phyloP scores from a whole-genome alignment of 1,140 invertebrate species.

The Nymphalis io region DNA sequence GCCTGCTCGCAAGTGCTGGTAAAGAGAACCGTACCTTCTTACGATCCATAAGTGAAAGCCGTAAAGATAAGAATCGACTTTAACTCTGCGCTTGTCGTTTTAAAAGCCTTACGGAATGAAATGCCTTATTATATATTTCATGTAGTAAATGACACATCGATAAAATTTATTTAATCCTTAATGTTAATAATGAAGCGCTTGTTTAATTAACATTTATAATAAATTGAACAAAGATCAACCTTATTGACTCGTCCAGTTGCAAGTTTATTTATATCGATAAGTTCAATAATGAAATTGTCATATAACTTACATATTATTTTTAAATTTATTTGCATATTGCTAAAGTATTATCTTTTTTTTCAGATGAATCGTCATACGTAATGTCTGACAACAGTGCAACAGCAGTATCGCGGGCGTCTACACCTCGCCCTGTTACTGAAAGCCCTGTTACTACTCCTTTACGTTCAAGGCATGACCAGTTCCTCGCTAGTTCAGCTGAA shows the following conservation, averaged over 20 bases:
- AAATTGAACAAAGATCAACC: background rate
- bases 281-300: background rate
- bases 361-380: conserved; percentile 61
- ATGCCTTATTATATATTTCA: conserved; percentile 19
- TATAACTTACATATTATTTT: background rate
- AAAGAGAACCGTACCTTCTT: conserved; percentile 43
- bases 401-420: conserved; percentile 69
- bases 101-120: conserved; percentile 29
- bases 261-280: background rate
- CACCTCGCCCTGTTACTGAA: conserved; percentile 65
- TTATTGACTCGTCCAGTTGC: background rate
- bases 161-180: conserved; percentile 26
- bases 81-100: conserved; percentile 33
- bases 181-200: conserved; percentile 16
- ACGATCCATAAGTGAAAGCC: conserved; percentile 51
- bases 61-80: conserved; percentile 53
- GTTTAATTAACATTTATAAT: conserved; percentile 15
- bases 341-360: conserved; percentile 44
- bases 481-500: conserved; percentile 78
- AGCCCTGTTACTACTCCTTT: conserved; percentile 62
- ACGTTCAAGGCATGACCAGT: conserved; percentile 82
- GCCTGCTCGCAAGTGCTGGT: conserved; percentile 39
- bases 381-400: conserved; percentile 74
- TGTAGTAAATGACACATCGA: conserved; percentile 25
- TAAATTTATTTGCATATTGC: background rate